Conservation (phyloP, 2,888 invertebrate genomes). For the Phania funesta region DNA sequence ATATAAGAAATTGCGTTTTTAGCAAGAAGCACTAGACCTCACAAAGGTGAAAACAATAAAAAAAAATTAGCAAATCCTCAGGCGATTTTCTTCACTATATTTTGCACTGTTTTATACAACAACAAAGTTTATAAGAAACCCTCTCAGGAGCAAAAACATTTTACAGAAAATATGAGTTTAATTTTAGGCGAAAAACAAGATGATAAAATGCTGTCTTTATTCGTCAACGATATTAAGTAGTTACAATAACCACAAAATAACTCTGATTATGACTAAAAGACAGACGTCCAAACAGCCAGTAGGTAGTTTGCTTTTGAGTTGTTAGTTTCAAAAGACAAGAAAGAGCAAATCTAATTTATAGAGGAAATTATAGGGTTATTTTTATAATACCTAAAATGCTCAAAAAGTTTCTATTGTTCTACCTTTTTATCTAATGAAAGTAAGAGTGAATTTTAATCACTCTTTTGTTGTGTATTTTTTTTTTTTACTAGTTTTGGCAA, state of each 20-base stretch:
- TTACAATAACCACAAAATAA: constrained; percentile 34
- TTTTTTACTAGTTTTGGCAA: constrained; percentile 14
- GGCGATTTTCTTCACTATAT: constrained; percentile 32
- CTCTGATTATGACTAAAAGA: not conserved
- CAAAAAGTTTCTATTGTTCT: constrained; percentile 6
- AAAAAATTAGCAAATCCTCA: constrained; percentile 39
- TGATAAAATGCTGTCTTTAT: constrained; percentile 60
- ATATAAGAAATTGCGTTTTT: constrained; percentile 20
- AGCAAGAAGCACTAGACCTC: constrained; percentile 22
- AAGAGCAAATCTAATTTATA: constrained; percentile 29
- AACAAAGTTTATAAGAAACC: too few species aligned
- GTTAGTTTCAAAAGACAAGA: constrained; percentile 26
- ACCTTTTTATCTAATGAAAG: constrained; percentile 14
- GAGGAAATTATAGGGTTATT: not conserved
- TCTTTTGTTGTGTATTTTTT: not conserved
- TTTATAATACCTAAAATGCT: constrained; percentile 41
- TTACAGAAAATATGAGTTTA: too few species aligned
- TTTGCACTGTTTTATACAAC: not conserved
- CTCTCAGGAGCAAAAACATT: too few species aligned
- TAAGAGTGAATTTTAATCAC: not conserved
- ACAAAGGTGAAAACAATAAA: not conserved
- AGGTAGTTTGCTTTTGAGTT: constrained; percentile 33
- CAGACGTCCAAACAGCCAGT: not conserved
- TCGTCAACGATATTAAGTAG: constrained; percentile 64
- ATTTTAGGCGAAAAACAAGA: constrained; percentile 48